Evolutionary conservation across 2,888 invertebrate genomes (phyloP), one percentile per base, ranked within the genome.

Genomic region (Leptura quadrifasciata): DNA sequence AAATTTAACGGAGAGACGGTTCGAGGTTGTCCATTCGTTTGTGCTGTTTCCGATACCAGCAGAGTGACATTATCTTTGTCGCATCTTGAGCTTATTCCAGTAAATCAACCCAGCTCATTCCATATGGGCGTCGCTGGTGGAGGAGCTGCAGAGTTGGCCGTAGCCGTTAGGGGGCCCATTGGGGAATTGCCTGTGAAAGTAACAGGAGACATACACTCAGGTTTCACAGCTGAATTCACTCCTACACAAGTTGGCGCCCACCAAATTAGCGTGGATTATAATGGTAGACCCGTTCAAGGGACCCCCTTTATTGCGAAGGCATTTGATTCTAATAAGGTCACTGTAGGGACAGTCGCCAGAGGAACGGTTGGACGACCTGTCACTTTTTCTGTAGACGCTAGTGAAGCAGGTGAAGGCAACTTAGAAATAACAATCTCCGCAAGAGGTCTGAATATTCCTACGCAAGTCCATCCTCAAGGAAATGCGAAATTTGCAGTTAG

Each of bases 361-460:
- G 94, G 95, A 52, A 93, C 93, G 73, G 95, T 98, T 10, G 97
- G 98, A 69, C 94, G 97, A 81, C 94, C 97, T 4, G 96, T 97
- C n/a, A 97, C 97, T 86, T 95, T 98, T 86, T 96, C 96, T 18
- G 98, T 98, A 69, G 98, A 99, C 89, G 98, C 98, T 2, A 96
- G 96, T 79, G 95, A 97, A 88, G 98, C 98, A 63, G 99, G 99
- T 10, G 98, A 98, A 90, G 99, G 99, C 70, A 97, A 97, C 89
- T 91, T 99, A 81, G 98, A 99, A 90, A 98, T 99, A 82, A 97
- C 98, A 64, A 98, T 99, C 83, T 96, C 97, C 78, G 96, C 97
- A 58, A 93, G 96, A 88, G 97, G 98, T 71, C 92, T 96, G 79
- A 97, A 98, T 88, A 97, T 98, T 85, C 97, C 98, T 65, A 98